Evolutionary conservation across 2,113 vertebrate genomes (phyloP).

Genomic region (Collichthys lucidus): DNA sequence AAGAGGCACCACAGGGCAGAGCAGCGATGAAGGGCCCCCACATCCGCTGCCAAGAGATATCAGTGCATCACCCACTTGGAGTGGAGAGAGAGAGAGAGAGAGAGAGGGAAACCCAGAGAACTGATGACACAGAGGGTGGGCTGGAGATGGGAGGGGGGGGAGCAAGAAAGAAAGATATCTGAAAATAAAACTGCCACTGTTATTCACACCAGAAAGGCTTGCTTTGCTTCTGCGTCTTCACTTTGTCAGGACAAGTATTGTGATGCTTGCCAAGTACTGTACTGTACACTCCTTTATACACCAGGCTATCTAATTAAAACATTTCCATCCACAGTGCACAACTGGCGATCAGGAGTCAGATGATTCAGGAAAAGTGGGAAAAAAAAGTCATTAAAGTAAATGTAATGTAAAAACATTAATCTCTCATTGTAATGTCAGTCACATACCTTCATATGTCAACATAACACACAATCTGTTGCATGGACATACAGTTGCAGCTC

Average conservation of each 20-base stretch:
- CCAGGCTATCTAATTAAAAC: slow-evolving; percentile 85
- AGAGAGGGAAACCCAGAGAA: slow-evolving; percentile 27
- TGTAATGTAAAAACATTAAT: neutral
- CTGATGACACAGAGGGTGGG: slow-evolving; percentile 11
- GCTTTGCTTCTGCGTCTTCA: slow-evolving; percentile 51
- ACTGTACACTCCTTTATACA: slow-evolving; percentile 55
- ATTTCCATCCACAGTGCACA: slow-evolving; percentile 53
- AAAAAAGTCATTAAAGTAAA: slow-evolving; percentile 15
- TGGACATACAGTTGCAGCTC: neutral
- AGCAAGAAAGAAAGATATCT: slow-evolving; percentile 6
- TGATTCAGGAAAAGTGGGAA: slow-evolving; percentile 35
- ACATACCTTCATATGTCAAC: neutral
- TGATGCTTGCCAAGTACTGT: slow-evolving; percentile 30
- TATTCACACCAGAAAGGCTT: slow-evolving; percentile 26
- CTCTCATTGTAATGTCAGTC: neutral
- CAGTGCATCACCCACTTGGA: slow-evolving; percentile 17
- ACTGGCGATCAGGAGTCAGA: slow-evolving; percentile 20
- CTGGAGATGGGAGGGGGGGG: neutral
- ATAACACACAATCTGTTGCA: slow-evolving; percentile 1
- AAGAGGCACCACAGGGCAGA: slow-evolving; percentile 50
- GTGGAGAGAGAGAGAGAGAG: slow-evolving; percentile 23
- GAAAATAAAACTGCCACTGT: slow-evolving; percentile 20
- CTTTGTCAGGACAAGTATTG: slow-evolving; percentile 31
- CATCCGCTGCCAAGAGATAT: slow-evolving; percentile 51
- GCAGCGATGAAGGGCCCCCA: slow-evolving; percentile 22